A percentile compares a stretch with the other conserved stretches of the same genome.
These are phyloP conservation scores for Matsumyia berberina DNA, from an alignment of 2,888 invertebrate genomes.

Conservation along the genomic window DNA sequence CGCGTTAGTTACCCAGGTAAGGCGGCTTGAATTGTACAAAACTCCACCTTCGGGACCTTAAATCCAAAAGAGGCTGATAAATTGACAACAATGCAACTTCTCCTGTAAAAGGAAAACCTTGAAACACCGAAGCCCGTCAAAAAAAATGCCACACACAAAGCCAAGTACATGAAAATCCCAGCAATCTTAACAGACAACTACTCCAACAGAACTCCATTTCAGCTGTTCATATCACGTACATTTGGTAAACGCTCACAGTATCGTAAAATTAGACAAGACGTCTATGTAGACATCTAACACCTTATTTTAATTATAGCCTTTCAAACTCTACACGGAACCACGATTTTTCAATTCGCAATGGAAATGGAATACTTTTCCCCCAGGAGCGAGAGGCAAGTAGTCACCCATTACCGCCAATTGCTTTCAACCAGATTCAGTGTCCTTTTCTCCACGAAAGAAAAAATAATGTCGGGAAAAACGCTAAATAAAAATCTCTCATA, in stretches of 20 bases:
- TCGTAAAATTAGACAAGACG: constrained; percentile 70
- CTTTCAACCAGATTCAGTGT: constrained; percentile 50
- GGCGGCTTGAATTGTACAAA: no score
- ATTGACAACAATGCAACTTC: no score
- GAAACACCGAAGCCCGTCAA: constrained; percentile 18
- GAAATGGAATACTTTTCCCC: constrained; percentile 43
- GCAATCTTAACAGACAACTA: constrained; percentile 48
- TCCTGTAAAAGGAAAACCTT: background rate
- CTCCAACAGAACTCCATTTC: constrained; percentile 18
- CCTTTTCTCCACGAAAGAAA: constrained; percentile 51
- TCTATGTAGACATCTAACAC: constrained; percentile 67
- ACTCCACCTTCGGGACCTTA: no score
- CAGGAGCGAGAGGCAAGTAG: constrained; percentile 34
- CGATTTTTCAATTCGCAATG: constrained; percentile 45
- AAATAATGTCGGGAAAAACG: constrained; percentile 3
- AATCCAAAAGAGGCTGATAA: no score
- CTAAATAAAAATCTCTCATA: constrained; percentile 27
- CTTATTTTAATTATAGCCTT: constrained; percentile 73
- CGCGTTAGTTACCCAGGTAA: no score
- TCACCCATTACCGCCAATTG: constrained; percentile 52
- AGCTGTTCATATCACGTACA: constrained; percentile 31
- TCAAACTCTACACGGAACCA: constrained; percentile 57
- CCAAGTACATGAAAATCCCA: constrained; percentile 19
- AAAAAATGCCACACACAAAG: constrained; percentile 49
- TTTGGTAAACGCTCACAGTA: constrained; percentile 38